Evolutionary conservation across 2,888 invertebrate species (phyloP).

Genomic region (Pristionchus japonicus): DNA sequence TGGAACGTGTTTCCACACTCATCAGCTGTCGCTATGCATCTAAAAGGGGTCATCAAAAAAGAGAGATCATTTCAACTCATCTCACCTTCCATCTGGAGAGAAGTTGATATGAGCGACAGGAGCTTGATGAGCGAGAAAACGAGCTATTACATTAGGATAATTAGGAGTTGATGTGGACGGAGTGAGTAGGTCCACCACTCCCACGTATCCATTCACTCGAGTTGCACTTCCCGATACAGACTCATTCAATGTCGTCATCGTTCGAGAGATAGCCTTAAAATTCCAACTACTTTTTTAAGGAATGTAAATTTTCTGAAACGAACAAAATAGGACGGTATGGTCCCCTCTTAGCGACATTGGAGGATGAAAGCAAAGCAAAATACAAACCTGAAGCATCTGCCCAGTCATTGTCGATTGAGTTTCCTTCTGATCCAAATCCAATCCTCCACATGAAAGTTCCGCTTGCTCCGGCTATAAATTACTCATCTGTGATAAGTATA

Average conservation of each 20-base stretch:
- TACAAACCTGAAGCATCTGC: conserved; percentile 23
- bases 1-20: conserved; percentile 83
- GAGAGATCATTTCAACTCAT: background rate
- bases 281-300: background rate
- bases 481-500: background rate
- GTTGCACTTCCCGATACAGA: conserved; percentile 69
- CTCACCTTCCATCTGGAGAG: conserved; percentile 57
- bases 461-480: conserved; percentile 6
- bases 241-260: conserved; percentile 77
- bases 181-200: conserved; percentile 55
- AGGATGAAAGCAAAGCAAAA: no score
- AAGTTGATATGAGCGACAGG: conserved; percentile 55
- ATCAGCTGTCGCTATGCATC: conserved; percentile 69
- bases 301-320: background rate
- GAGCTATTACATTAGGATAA: conserved; percentile 55
- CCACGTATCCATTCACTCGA: conserved; percentile 57
- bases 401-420: background rate
- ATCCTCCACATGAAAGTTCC: conserved; percentile 53
- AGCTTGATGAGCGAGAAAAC: conserved; percentile 68
- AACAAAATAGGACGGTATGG: background rate
- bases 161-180: conserved; percentile 50
- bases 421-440: conserved; percentile 47
- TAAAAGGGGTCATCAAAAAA: background rate
- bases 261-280: conserved; percentile 77
- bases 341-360: no score